phyloP scores from a whole-genome alignment of 2,797 vertebrate genomes.

The Poeciliopsis gracilis region DNA sequence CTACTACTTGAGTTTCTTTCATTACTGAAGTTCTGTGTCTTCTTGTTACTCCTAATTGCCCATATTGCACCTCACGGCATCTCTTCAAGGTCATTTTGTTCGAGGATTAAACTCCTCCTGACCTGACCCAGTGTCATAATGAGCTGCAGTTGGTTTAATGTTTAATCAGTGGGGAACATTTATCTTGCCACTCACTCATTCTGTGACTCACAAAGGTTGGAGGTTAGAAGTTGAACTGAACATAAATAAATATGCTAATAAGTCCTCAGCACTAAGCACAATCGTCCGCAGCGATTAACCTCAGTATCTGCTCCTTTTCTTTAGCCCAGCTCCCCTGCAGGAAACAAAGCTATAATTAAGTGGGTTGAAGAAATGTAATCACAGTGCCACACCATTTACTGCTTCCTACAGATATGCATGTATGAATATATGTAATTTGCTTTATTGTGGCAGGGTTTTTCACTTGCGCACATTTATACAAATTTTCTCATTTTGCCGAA shows the following conservation, averaged over 20 bases:
- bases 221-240: constrained; percentile 39
- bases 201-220: constrained; percentile 30
- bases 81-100: background rate
- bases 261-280: constrained; percentile 45
- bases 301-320: constrained; percentile 51
- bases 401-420: constrained; percentile 10
- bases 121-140: constrained; percentile 19
- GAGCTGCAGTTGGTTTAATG: constrained; percentile 23
- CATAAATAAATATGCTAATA: constrained; percentile 77
- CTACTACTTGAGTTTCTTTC: background rate
- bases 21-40: background rate
- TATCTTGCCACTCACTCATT: constrained; percentile 35
- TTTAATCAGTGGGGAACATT: constrained; percentile 34
- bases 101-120: constrained; percentile 1
- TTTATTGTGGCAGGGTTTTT: constrained; percentile 22
- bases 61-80: background rate
- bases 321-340: constrained; percentile 31
- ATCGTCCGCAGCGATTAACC: constrained; percentile 69
- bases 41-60: background rate
- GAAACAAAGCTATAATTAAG: constrained; percentile 77
- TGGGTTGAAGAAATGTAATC: constrained; percentile 69
- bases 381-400: constrained; percentile 41
- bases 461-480: constrained; percentile 10
- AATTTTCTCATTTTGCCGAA: constrained; percentile 45
- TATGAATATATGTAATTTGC: constrained; percentile 14